These are phyloP conservation scores for Macrobrachium nipponense DNA, from an alignment of 1,140 invertebrate species.

Conservation along the genomic window DNA sequence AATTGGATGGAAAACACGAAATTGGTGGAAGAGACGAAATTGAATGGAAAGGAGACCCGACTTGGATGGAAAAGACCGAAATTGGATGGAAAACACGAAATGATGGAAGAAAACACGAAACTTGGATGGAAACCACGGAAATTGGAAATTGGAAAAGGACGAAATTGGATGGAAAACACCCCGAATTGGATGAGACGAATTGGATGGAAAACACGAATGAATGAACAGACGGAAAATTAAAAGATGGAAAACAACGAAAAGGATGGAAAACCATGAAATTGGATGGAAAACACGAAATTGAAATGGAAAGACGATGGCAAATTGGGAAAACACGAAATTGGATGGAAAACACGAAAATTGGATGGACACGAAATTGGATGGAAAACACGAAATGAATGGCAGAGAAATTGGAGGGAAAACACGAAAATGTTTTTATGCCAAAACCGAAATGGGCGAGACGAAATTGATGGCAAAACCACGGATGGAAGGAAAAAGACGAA, in stretches of 20 bases:
- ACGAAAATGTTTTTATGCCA: too few relatives aligned
- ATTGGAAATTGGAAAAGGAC: too few relatives aligned
- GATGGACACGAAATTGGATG: too few relatives aligned
- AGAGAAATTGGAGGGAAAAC: background rate
- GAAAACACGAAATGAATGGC: background rate
- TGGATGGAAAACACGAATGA: too few relatives aligned
- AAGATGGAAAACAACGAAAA: too few relatives aligned
- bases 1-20: background rate
- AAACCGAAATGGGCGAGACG: background rate
- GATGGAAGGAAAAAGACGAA: too few relatives aligned
- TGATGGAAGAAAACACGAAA: too few relatives aligned
- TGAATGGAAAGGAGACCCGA: background rate
- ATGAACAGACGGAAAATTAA: too few relatives aligned
- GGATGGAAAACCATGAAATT: too few relatives aligned
- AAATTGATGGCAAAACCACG: too few relatives aligned
- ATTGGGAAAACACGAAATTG: background rate
- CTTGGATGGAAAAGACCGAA: background rate
- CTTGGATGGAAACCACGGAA: too few relatives aligned
- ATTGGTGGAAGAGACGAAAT: background rate
- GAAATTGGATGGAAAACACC: background rate
- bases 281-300: background rate
- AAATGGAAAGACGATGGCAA: background rate
- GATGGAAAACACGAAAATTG: too few relatives aligned
- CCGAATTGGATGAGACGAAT: background rate
- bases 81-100: background rate